Conservation (phyloP, 2,797 vertebrate species). For the Silurus aristotelis region DNA sequence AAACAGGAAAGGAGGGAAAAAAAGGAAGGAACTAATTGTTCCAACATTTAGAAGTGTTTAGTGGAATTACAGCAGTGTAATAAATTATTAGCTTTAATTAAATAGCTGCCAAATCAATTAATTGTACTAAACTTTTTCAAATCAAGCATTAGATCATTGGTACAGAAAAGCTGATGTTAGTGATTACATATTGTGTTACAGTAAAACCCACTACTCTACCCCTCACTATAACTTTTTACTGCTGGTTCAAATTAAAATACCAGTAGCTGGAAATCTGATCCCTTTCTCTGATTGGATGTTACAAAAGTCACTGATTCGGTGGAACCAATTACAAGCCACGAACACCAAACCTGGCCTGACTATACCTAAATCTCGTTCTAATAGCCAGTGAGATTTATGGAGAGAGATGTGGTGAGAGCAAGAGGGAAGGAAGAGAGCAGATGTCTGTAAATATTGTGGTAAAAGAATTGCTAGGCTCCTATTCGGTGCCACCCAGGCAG, state of each 20-base stretch:
- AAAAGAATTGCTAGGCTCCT: conserved; percentile 27
- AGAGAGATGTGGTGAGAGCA: conserved; percentile 14
- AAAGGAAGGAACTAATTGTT: neutral
- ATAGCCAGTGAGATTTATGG: neutral
- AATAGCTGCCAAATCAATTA: neutral
- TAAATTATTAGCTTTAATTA: neutral
- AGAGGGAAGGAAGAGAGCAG: conserved; percentile 46
- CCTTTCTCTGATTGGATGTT: conserved; percentile 59
- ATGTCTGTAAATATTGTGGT: conserved; percentile 51
- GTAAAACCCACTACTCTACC: neutral
- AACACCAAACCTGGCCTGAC: conserved; percentile 24
- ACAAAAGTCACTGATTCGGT: conserved; percentile 52
- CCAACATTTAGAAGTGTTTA: neutral
- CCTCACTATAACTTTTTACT: neutral
- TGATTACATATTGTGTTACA: neutral
- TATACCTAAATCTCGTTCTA: conserved; percentile 45
- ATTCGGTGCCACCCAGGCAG: conserved; percentile 37
- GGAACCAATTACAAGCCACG: conserved; percentile 52
- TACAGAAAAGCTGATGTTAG: neutral
- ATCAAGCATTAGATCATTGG: neutral
- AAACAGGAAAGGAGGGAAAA: neutral
- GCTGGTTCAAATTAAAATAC: neutral
- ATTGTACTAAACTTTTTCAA: neutral
- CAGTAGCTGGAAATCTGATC: conserved; percentile 28
- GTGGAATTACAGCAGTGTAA: neutral